phyloP scores from a whole-genome alignment of 2,888 invertebrate species.

The Merodon equestris region DNA sequence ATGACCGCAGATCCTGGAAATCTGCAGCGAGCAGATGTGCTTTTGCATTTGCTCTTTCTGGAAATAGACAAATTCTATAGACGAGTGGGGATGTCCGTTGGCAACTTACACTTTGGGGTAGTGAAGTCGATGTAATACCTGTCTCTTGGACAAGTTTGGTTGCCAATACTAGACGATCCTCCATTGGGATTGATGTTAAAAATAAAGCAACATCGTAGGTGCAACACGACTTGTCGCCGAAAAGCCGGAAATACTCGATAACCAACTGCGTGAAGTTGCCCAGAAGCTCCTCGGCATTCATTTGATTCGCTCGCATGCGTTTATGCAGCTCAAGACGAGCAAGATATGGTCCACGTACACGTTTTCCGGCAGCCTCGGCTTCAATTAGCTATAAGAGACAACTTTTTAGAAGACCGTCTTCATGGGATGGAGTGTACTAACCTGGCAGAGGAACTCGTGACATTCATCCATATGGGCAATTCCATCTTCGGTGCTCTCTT shows the following conservation, averaged over 20 bases:
- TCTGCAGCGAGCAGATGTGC: conserved; percentile 88
- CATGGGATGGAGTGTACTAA: conserved; percentile 42
- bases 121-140: conserved; percentile 83
- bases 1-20: conserved; percentile 86
- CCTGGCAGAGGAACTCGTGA: conserved; percentile 76
- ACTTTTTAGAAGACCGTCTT: neutral
- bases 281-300: conserved; percentile 80
- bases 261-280: conserved; percentile 86
- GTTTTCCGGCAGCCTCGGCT: conserved; percentile 77
- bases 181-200: conserved; percentile 82
- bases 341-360: conserved; percentile 89
- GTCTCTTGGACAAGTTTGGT: conserved; percentile 83
- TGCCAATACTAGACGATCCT: conserved; percentile 82
- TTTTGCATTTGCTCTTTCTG: conserved; percentile 88
- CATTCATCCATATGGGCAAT: conserved; percentile 72
- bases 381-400: conserved; percentile 79
- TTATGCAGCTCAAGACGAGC: conserved; percentile 89
- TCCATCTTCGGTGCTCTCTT: conserved; percentile 71
- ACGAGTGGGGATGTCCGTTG: too few species aligned
- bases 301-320: conserved; percentile 80
- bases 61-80: too few species aligned
- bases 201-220: conserved; percentile 90
- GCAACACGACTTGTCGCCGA: conserved; percentile 93
- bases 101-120: conserved; percentile 84
- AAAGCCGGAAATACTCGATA: conserved; percentile 87